phyloP scores from a whole-genome alignment of 2,888 invertebrate species.

The Myopa tessellatipennis region DNA sequence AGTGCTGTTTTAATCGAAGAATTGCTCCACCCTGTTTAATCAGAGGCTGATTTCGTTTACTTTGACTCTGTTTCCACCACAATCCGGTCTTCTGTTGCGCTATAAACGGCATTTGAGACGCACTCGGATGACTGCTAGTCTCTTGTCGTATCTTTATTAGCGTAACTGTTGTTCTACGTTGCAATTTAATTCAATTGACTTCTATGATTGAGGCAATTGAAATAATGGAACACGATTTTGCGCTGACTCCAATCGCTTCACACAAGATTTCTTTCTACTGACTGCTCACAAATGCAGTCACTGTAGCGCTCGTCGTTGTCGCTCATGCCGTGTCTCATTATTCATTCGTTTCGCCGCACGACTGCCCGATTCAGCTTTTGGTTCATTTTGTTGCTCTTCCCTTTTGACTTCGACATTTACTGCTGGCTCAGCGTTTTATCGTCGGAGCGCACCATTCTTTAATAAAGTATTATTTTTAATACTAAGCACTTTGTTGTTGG shows the following conservation, averaged over 20 bases:
- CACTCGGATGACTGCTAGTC: neutral
- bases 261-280: too few relatives aligned
- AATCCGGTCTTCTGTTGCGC: neutral
- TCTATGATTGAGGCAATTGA: too few relatives aligned
- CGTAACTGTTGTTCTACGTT: too few relatives aligned
- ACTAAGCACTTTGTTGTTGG: neutral
- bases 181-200: too few relatives aligned
- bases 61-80: slow-evolving; percentile 3
- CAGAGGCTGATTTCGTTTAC: slow-evolving; percentile 1
- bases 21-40: slow-evolving; percentile 4
- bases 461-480: slow-evolving; percentile 28
- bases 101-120: neutral
- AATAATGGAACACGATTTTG: too few relatives aligned
- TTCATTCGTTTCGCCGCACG: neutral
- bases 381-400: slow-evolving; percentile 7
- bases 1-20: neutral
- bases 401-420: neutral
- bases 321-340: neutral
- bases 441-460: slow-evolving; percentile 1
- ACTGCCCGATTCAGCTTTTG: neutral
- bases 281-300: neutral
- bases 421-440: slow-evolving; percentile 9
- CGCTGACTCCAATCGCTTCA: too few relatives aligned
- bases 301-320: neutral
- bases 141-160: neutral